Percentiles rank a stretch among this genome's conserved stretches.
phyloP scores from a whole-genome alignment of 2,888 invertebrate species.

The Nomada lathburiana region DNA sequence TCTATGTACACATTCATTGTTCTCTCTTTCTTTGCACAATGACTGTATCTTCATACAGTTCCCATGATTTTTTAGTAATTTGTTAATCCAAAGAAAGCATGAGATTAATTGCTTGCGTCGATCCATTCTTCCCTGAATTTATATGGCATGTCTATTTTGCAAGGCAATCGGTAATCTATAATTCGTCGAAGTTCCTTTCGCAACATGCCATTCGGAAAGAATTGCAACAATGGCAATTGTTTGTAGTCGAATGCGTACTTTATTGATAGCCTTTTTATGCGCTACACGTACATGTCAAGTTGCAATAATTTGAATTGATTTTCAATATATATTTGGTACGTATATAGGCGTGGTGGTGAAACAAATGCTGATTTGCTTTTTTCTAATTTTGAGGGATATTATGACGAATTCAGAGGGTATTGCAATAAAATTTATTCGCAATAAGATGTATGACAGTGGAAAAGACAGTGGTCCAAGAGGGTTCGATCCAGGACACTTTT shows the following conservation, averaged over 20 bases:
- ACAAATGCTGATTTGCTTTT: no score
- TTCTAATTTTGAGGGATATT: no score
- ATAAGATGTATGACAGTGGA: no score
- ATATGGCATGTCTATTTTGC: no score
- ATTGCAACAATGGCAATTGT: not conserved
- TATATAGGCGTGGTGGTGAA: not conserved
- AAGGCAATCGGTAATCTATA: not conserved
- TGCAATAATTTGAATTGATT: constrained; percentile 7
- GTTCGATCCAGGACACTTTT: no score
- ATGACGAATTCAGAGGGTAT: no score
- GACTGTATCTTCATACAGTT: constrained; percentile 13
- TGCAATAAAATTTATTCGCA: no score
- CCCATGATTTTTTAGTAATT: no score
- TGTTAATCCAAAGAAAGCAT: no score
- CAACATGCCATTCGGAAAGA: not conserved
- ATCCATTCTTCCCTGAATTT: not conserved
- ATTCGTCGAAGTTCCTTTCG: constrained; percentile 23
- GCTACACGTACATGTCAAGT: not conserved
- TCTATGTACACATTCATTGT: constrained; percentile 11
- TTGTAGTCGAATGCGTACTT: not conserved
- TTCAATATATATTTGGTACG: not conserved
- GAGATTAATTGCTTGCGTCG: no score
- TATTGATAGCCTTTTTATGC: constrained; percentile 5
- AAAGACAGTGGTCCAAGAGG: no score
- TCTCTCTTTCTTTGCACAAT: constrained; percentile 22